Base-by-base conservation (phyloP, 2,888 invertebrate genomes). In the Campoplex nolae region DNA sequence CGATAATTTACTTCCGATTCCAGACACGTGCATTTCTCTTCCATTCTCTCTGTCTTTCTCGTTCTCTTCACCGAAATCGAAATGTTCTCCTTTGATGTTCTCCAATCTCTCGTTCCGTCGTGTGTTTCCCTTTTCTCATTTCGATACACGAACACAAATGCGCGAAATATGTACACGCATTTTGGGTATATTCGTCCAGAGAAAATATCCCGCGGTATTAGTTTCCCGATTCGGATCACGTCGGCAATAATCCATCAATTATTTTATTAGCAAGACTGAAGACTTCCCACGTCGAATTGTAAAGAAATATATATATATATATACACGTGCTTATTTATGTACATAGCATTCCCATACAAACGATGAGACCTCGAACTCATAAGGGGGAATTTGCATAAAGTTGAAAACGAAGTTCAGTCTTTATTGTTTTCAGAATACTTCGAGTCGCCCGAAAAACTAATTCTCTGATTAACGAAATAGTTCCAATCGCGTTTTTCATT, bases 1-100 rank as follows among this genome's bases (percentile, higher is more conserved):
- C 85, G 88, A 87, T 89, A 89, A 89, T 88, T 88, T 87, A 89
- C 88, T 89, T 88, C 80, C 88, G 86, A 89, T 89, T 89, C 89
- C 23, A 83, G 56, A 79, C 89, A 89, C 89, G 89, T 87, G 73
- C 85, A 81, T 74, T 71, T 75, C 67, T 38, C 38, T 18, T 73
- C 73, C 42, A 58, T 45, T 54, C 75, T 70, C 80, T 74, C 67
- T 62, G 23, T 70, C 71, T 48, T 18, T 77, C 83, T 71, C 77
- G 18, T 68, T 56, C 68, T 67, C 54, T 42, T 42, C 42, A 54
- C 75, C 16, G 42, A 45, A 16, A 9, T 58, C 35, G 68, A 70
- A 6, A 68, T 74, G 62, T 68, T 74, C 79, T 76, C 79, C 83
- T 86, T 86, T 86, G 86, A 86, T 86, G 84, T 87, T 87, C 84